Evolutionary conservation across 2,113 vertebrate genomes (phyloP).

Genomic region (Callionymus lyra): DNA sequence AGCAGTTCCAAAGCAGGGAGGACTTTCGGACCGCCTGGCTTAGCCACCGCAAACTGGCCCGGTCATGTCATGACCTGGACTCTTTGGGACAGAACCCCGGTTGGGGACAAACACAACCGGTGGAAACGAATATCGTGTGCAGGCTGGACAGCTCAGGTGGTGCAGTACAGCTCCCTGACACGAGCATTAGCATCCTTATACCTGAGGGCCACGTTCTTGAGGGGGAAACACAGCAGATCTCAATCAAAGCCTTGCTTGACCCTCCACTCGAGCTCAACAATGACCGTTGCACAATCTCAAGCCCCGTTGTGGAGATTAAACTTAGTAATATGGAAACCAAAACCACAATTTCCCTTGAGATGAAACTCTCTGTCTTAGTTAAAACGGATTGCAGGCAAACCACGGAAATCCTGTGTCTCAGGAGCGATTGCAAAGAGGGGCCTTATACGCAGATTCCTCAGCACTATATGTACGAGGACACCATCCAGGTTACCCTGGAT

Average conservation of each 20-base stretch:
- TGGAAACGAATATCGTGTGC: constrained; percentile 88
- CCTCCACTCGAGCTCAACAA: constrained; percentile 87
- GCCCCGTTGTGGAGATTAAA: constrained; percentile 89
- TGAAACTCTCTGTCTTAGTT: constrained; percentile 84
- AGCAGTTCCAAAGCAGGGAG: constrained; percentile 92
- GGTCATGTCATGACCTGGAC: constrained; percentile 92
- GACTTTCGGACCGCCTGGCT: constrained; percentile 92
- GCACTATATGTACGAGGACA: constrained; percentile 76
- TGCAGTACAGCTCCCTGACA: constrained; percentile 85
- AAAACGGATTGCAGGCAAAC: constrained; percentile 74
- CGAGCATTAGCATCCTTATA: constrained; percentile 80
- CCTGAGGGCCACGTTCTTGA: constrained; percentile 81
- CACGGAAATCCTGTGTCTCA: constrained; percentile 76
- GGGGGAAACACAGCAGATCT: constrained; percentile 86
- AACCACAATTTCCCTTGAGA: constrained; percentile 76
- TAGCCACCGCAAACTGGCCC: constrained; percentile 86
- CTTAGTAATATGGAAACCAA: constrained; percentile 89
- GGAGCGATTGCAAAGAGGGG: constrained; percentile 86
- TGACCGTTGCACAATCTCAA: constrained; percentile 81
- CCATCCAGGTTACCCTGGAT: constrained; percentile 80
- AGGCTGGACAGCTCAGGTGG: constrained; percentile 86
- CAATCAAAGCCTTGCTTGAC: constrained; percentile 86
- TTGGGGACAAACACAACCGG: constrained; percentile 93
- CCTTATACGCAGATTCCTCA: constrained; percentile 73
- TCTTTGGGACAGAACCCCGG: constrained; percentile 87